Evolutionary conservation across 1,140 invertebrate genomes (phyloP).

Genomic region (Araneus ventricosus): DNA sequence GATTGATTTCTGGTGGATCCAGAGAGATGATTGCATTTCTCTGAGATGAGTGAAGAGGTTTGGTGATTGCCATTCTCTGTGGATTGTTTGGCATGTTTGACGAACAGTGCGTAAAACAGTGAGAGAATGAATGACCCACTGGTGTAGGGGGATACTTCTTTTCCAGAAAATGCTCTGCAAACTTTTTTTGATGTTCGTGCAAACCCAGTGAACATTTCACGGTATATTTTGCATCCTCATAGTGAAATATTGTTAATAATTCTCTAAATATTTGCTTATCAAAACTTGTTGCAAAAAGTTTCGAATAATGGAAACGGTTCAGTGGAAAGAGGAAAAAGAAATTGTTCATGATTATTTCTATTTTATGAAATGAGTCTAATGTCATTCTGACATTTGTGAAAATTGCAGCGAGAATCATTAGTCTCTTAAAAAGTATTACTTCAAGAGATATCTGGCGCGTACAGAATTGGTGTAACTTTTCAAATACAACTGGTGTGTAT

Average conservation of each 20-base stretch:
- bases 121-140: neutral
- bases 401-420: neutral
- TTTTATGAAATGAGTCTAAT: neutral
- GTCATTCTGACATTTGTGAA: neutral
- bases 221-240: too few relatives aligned
- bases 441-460: neutral
- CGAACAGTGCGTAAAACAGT: neutral
- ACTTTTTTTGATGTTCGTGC: neutral
- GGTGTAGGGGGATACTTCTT: neutral
- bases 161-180: neutral
- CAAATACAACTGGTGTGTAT: neutral
- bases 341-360: neutral
- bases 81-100: neutral
- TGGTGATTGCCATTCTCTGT: neutral
- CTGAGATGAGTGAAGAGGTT: neutral
- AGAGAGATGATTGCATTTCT: neutral
- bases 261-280: neutral
- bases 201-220: too few relatives aligned
- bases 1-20: neutral
- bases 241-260: neutral
- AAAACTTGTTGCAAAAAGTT: constrained; percentile 1
- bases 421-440: neutral
- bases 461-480: neutral
- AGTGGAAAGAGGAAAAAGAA: neutral
- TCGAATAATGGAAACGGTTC: neutral